phyloP scores from a whole-genome alignment of 2,113 vertebrate species.

The Erythrocebus patas region DNA sequence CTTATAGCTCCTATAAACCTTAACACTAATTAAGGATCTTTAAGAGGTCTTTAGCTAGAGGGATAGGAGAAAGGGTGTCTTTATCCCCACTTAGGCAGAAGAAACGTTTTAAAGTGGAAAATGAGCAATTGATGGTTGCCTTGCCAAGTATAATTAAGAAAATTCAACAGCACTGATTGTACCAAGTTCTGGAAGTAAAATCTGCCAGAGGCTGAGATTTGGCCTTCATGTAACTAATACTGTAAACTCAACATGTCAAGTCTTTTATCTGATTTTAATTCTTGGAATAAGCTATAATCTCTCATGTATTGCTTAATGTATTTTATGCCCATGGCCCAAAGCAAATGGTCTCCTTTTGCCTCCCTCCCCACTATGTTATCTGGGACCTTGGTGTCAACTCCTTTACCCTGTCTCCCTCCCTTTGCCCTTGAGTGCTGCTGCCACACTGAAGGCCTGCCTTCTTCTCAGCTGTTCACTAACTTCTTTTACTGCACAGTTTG shows the following conservation, averaged over 20 bases:
- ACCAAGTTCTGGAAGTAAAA: conserved; percentile 30
- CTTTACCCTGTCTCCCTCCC: background rate
- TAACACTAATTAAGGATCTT: conserved; percentile 55
- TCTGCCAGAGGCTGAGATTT: conserved; percentile 31
- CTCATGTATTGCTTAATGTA: background rate
- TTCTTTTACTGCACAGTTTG: background rate
- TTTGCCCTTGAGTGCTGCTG: background rate
- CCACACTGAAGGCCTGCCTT: background rate
- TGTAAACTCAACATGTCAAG: background rate
- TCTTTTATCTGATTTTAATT: conserved; percentile 26
- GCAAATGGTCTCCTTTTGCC: background rate
- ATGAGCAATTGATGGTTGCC: conserved; percentile 57
- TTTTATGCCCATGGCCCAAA: background rate
- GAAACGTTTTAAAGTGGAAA: conserved; percentile 68
- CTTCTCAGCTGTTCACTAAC: background rate
- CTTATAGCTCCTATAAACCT: conserved; percentile 52
- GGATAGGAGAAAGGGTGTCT: conserved; percentile 48
- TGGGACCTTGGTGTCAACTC: background rate
- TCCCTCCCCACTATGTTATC: background rate
- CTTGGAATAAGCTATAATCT: conserved; percentile 3
- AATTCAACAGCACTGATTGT: conserved; percentile 57
- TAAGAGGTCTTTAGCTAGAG: conserved; percentile 59
- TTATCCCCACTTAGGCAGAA: conserved; percentile 56
- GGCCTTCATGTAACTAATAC: conserved; percentile 12
- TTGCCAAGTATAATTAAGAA: conserved; percentile 70